Evolutionary conservation across 2,888 invertebrate species (phyloP).

Genomic region (Sarcophaga carnaria): DNA sequence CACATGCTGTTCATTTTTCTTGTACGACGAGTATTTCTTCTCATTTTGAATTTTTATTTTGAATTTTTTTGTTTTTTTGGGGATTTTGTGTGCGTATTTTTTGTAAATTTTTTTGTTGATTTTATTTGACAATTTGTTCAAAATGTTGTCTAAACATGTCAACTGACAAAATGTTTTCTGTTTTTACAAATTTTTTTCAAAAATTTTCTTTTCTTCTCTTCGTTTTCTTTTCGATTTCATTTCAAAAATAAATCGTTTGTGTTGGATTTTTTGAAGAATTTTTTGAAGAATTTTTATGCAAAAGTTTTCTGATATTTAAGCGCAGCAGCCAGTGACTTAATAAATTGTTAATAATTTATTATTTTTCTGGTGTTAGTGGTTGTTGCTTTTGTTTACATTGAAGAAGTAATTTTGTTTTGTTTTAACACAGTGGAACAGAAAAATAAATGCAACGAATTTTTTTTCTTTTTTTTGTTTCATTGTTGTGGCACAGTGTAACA

Average conservation of each 20-base stretch:
- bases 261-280: background rate
- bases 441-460: too few relatives aligned
- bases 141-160: constrained; percentile 50
- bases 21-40: background rate
- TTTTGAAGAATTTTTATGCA: background rate
- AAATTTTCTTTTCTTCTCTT: background rate
- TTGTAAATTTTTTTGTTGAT: background rate
- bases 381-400: background rate
- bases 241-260: constrained; percentile 21
- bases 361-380: background rate
- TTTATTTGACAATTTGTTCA: constrained; percentile 51
- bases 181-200: constrained; percentile 1
- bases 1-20: constrained; percentile 20
- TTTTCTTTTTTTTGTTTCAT: too few relatives aligned
- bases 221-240: background rate
- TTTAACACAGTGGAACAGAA: too few relatives aligned
- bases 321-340: too few relatives aligned
- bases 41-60: constrained; percentile 3
- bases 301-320: background rate
- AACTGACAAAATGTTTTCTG: constrained; percentile 55
- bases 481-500: too few relatives aligned
- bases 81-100: too few relatives aligned
- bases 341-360: background rate
- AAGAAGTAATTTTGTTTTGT: too few relatives aligned
- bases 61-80: background rate